Base-by-base conservation (phyloP, 1,140 invertebrate genomes). In the Ruditapes philippinarum region DNA sequence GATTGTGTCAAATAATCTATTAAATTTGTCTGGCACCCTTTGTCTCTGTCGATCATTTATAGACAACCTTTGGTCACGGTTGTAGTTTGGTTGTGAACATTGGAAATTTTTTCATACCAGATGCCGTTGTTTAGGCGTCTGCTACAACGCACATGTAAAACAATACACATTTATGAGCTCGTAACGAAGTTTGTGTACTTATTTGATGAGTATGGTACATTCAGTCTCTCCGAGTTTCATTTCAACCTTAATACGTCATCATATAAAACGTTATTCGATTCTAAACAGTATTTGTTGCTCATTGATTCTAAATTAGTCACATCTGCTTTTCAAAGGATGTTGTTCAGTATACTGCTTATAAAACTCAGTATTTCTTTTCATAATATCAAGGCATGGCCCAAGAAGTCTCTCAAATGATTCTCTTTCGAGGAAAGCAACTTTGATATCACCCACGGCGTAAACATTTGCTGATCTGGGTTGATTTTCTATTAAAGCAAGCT, bases 401-500 rank as follows among this genome's bases (percentile, higher is more conserved):
- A 96, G 86, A 7, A 96, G 89, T 45, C 95, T 88, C 83, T 96
- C 95, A 89, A 96, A 96, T 0, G 93, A 94, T 11, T 93, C 92
- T 12, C 94, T 68, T 78, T 95, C 94, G 65, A 96, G 89, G 89
- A 96, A 95, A 0, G 95, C 95, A 4, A 95, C 91, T 87, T 95
- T 95, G 4, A 95, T 93, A 51, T 92, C 89, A 9, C 94, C 95
- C 38, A 93, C 90, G 0, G 96, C 96, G 95, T 98, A 98, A 62
- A 98, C 98, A 79, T 92, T 93, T 17, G 92, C 93, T 86, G 99
- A 99, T 93, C 99, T 97, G 73, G 98, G 98, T 96, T 98, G 98
- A 96, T 99, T 98, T 88, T 95, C 93, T 36, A 95, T 98, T 90
- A 99, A 97, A 90, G 98, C 99, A 95, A 99, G 96, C 96, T 99